phyloP scores from a whole-genome alignment of 2,113 vertebrate species.

The Papio anubis region DNA sequence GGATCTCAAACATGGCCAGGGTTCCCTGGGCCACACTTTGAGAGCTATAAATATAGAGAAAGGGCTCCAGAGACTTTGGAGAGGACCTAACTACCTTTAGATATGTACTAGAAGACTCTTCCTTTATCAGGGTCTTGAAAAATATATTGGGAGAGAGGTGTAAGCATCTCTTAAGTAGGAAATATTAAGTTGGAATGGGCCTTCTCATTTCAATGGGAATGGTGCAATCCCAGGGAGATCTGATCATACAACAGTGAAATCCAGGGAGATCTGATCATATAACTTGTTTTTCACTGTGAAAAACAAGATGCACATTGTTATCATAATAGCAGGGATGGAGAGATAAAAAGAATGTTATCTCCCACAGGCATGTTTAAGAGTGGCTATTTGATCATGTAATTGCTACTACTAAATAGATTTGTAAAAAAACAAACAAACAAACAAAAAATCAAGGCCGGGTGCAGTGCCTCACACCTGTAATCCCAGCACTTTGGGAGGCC shows the following conservation, averaged over 20 bases:
- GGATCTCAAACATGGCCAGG: neutral
- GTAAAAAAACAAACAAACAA: too few relatives aligned
- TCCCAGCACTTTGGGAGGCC: too few relatives aligned
- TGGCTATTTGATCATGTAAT: neutral
- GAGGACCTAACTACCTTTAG: neutral
- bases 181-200: neutral
- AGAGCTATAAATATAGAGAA: neutral
- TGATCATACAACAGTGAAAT: neutral
- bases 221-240: neutral
- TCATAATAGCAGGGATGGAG: neutral
- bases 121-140: neutral
- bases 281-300: neutral
- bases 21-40: neutral
- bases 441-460: too few relatives aligned
- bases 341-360: neutral
- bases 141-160: neutral
- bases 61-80: neutral
- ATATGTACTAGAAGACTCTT: neutral
- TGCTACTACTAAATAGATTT: neutral
- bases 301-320: too few relatives aligned
- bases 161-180: neutral
- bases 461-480: too few relatives aligned
- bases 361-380: neutral
- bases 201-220: neutral
- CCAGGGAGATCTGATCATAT: neutral